phyloP scores from a whole-genome alignment of 2,113 vertebrate genomes.

The Aspiorhynchus laticeps region DNA sequence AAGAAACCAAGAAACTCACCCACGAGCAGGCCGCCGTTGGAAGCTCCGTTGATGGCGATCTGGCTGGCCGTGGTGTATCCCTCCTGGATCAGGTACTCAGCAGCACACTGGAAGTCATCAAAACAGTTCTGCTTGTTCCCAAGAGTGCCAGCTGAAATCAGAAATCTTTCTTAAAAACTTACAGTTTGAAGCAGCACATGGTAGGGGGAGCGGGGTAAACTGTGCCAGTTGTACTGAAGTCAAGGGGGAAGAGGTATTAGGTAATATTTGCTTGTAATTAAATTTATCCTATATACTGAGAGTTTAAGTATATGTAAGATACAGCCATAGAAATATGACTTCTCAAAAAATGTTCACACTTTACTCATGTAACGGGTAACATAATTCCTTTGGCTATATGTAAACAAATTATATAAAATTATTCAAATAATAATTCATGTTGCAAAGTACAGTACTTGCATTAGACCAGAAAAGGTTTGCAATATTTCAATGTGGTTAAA shows the following conservation, averaged over 20 bases:
- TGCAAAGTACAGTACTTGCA: too few relatives aligned
- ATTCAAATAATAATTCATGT: too few relatives aligned
- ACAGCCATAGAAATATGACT: too few relatives aligned
- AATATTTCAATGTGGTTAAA: too few relatives aligned
- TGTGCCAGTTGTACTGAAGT: not conserved
- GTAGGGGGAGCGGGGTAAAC: not conserved
- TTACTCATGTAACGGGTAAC: too few relatives aligned
- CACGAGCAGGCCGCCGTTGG: slow-evolving; percentile 77
- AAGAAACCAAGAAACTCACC: slow-evolving; percentile 60
- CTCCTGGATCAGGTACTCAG: slow-evolving; percentile 73
- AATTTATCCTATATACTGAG: too few relatives aligned
- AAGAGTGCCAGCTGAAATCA: slow-evolving; percentile 66
- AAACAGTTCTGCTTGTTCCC: slow-evolving; percentile 79
- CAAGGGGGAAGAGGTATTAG: not conserved
- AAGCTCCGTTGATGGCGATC: slow-evolving; percentile 76
- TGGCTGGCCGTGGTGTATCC: slow-evolving; percentile 67
- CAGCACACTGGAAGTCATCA: slow-evolving; percentile 77
- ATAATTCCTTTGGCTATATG: too few relatives aligned
- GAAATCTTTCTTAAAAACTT: not conserved
- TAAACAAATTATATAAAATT: too few relatives aligned
- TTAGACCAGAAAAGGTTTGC: too few relatives aligned
- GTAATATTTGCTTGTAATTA: not conserved
- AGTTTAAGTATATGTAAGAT: too few relatives aligned
- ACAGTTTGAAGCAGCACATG: not conserved
- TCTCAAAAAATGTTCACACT: too few relatives aligned